phyloP scores from a whole-genome alignment of 2,888 invertebrate genomes.

The Holacanthella duospinosa region DNA sequence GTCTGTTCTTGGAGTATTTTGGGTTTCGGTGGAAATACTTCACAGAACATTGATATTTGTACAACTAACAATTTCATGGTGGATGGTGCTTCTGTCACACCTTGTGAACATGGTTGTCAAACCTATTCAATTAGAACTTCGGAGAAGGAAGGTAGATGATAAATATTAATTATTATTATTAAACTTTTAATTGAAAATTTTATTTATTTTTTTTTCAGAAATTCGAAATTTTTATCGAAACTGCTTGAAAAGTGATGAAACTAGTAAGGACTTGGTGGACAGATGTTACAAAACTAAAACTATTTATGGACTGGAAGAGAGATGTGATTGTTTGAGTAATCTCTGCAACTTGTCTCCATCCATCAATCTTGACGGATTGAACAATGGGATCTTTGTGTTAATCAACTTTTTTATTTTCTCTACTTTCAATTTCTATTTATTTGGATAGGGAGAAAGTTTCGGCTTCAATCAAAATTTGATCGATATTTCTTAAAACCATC shows the following conservation, averaged over 20 bases:
- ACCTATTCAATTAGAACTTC: slow-evolving; percentile 25
- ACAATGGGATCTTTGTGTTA: not conserved
- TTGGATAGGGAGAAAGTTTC: too few relatives aligned
- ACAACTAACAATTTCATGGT: slow-evolving; percentile 28
- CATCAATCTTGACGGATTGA: not conserved
- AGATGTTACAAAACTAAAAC: slow-evolving; percentile 17
- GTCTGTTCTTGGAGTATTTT: slow-evolving; percentile 32
- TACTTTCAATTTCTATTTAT: not conserved
- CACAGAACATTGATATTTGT: slow-evolving; percentile 23
- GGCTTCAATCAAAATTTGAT: too few relatives aligned
- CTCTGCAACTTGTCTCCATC: slow-evolving; percentile 23
- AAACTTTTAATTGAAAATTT: too few relatives aligned
- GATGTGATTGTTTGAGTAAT: slow-evolving; percentile 30
- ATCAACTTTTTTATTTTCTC: not conserved
- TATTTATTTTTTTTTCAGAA: slow-evolving; percentile 24
- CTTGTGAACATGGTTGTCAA: slow-evolving; percentile 34
- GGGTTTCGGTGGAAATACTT: not conserved
- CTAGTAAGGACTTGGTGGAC: slow-evolving; percentile 19
- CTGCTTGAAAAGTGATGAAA: slow-evolving; percentile 19
- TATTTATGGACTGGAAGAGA: slow-evolving; percentile 16
- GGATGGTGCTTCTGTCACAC: slow-evolving; percentile 16
- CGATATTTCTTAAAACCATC: too few relatives aligned
- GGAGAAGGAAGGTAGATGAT: slow-evolving; percentile 25
- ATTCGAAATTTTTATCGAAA: slow-evolving; percentile 33
- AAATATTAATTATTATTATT: not conserved